Percentiles rank a stretch among this genome's conserved stretches.
Evolutionary conservation across 2,113 vertebrate genomes (phyloP).

Genomic region (Callopanchax toddi): DNA sequence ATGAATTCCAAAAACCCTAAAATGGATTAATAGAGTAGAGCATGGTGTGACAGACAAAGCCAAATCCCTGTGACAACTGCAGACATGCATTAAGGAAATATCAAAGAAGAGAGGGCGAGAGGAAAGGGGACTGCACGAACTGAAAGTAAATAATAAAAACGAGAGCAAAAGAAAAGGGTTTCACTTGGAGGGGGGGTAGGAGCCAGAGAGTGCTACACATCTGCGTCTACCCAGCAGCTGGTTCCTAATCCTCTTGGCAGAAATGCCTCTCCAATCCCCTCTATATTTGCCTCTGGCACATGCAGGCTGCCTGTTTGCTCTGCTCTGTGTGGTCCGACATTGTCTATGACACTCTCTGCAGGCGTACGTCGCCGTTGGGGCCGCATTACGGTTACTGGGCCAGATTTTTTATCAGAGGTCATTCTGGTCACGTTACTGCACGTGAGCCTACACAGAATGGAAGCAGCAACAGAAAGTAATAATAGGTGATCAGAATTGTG

Average conservation of each 20-base stretch:
- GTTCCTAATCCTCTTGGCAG: constrained; percentile 80
- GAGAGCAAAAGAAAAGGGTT: constrained; percentile 16
- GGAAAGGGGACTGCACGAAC: background rate
- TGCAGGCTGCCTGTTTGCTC: constrained; percentile 49
- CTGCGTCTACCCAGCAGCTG: constrained; percentile 71
- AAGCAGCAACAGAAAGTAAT: background rate
- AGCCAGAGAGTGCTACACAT: constrained; percentile 55
- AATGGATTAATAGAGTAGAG: constrained; percentile 74
- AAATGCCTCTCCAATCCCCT: constrained; percentile 72
- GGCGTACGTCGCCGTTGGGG: background rate
- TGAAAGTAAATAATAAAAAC: constrained; percentile 4
- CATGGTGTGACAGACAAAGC: constrained; percentile 56
- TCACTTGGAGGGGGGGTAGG: constrained; percentile 17
- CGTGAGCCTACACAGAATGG: background rate
- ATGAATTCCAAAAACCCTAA: constrained; percentile 62
- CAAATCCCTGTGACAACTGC: constrained; percentile 63
- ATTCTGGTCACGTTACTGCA: background rate
- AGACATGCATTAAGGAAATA: constrained; percentile 57
- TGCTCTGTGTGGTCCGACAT: constrained; percentile 29
- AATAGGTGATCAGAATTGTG: too few species aligned
- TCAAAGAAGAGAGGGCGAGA: constrained; percentile 21
- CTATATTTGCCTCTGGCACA: constrained; percentile 49
- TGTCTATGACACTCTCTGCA: constrained; percentile 16
- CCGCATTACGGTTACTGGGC: constrained; percentile 17
- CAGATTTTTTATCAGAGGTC: constrained; percentile 18